phyloP scores from a whole-genome alignment of 2,113 vertebrate genomes.

The Lethenteron reissneri region DNA sequence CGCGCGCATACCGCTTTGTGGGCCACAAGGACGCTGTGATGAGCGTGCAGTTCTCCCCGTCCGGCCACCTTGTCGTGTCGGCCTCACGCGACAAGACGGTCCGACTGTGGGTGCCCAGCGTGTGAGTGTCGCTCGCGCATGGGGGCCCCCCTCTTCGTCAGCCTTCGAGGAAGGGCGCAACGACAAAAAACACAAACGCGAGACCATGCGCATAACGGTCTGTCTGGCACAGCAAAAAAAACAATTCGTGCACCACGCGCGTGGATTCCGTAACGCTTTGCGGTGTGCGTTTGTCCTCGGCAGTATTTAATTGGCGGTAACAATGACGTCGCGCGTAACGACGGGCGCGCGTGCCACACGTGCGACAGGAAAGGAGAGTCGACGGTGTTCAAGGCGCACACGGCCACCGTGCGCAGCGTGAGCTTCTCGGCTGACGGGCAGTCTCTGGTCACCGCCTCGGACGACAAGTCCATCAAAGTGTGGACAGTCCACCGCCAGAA shows the following conservation, averaged over 20 bases:
- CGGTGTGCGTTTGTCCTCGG: no score
- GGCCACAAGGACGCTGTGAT: constrained; percentile 67
- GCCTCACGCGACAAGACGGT: constrained; percentile 82
- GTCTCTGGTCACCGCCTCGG: constrained; percentile 61
- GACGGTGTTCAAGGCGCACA: constrained; percentile 61
- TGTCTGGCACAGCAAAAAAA: no score
- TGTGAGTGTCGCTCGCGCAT: constrained; percentile 29
- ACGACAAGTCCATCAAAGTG: constrained; percentile 85
- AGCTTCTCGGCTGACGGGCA: constrained; percentile 70
- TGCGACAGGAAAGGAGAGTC: constrained; percentile 59
- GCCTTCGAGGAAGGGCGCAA: neutral
- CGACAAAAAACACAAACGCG: neutral
- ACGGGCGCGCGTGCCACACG: neutral
- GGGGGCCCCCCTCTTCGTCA: neutral
- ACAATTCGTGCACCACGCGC: neutral
- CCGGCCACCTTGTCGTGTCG: constrained; percentile 68
- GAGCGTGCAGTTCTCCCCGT: constrained; percentile 77
- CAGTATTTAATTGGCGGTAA: neutral
- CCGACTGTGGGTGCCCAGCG: constrained; percentile 71
- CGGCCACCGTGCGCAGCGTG: constrained; percentile 55
- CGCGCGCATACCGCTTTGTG: constrained; percentile 60
- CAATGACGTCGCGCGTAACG: neutral
- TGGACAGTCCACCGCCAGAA: constrained; percentile 82
- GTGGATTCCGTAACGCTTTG: neutral
- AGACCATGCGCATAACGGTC: no score